These are phyloP conservation scores for Brenthis hecate DNA, from an alignment of 2,888 invertebrate genomes.

Conservation along the genomic window DNA sequence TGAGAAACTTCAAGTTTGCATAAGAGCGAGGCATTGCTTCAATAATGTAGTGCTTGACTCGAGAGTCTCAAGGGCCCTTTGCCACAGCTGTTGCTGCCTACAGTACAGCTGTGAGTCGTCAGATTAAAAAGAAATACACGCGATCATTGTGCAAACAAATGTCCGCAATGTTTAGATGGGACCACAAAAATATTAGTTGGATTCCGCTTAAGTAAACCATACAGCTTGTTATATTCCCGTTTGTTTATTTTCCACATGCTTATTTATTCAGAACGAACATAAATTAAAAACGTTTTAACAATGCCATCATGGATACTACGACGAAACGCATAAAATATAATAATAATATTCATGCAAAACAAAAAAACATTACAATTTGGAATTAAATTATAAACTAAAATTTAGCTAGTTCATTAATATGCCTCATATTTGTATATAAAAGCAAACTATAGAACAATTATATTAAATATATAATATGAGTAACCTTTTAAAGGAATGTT, in stretches of 20 bases:
- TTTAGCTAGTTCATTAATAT: too few species aligned
- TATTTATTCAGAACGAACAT: conserved; percentile 18
- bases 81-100: conserved; percentile 61
- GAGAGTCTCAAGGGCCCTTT: conserved; percentile 58
- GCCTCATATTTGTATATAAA: too few species aligned
- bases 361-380: too few species aligned
- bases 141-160: conserved; percentile 67
- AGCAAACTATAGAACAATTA: neutral
- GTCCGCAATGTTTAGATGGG: conserved; percentile 55
- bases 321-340: too few species aligned
- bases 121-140: conserved; percentile 56
- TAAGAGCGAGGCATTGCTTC: conserved; percentile 49
- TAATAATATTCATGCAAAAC: too few species aligned
- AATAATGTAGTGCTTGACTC: conserved; percentile 50
- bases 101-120: conserved; percentile 62
- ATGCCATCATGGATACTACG: conserved; percentile 10
- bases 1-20: conserved; percentile 52
- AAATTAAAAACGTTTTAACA: conserved; percentile 14
- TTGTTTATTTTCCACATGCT: conserved; percentile 28
- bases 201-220: conserved; percentile 59
- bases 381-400: too few species aligned
- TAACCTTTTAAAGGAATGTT: neutral
- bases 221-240: conserved; percentile 48
- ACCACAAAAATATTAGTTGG: conserved; percentile 55
- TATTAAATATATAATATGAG: neutral